phyloP scores from a whole-genome alignment of 2,113 vertebrate species.

The Xiphophorus maculatus region DNA sequence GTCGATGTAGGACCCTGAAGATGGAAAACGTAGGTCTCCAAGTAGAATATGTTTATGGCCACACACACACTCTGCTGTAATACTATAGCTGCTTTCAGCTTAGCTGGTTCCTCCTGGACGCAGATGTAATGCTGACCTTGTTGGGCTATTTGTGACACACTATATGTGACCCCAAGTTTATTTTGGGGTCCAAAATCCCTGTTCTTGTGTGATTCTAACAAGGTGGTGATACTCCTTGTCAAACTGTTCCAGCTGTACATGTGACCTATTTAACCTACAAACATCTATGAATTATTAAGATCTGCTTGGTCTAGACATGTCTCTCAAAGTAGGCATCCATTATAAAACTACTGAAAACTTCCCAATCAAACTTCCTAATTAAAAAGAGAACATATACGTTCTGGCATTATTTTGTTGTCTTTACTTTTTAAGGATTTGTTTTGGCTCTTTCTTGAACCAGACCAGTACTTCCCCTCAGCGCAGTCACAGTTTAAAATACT shows the following conservation, averaged over 20 bases:
- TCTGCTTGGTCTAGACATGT: conserved; percentile 8
- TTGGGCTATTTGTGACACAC: conserved; percentile 21
- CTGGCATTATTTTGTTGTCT: conserved; percentile 11
- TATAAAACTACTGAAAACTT: conserved; percentile 1
- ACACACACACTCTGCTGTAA: conserved; percentile 26
- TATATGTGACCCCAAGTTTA: conserved; percentile 35
- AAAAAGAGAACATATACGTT: conserved; percentile 4
- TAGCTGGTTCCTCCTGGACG: conserved; percentile 29
- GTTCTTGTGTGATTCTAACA: conserved; percentile 11
- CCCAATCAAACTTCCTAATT: conserved; percentile 36
- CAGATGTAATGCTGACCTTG: conserved; percentile 47
- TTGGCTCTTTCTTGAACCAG: conserved; percentile 27
- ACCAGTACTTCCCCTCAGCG: conserved; percentile 4
- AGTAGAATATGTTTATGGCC: conserved; percentile 31
- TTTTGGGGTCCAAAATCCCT: conserved; percentile 20
- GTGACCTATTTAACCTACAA: conserved; percentile 31
- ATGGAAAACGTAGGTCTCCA: background rate
- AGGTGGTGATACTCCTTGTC: conserved; percentile 1
- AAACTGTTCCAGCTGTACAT: conserved; percentile 13
- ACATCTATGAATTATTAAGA: conserved; percentile 20
- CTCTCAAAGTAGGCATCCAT: conserved; percentile 4
- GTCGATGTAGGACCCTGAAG: conserved; percentile 4
- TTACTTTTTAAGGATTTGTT: conserved; percentile 13
- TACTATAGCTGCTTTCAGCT: conserved; percentile 17
- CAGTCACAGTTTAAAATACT: conserved; percentile 31